Base-by-base conservation (phyloP, 2,888 invertebrate genomes). In the Luperina nickerlii region DNA sequence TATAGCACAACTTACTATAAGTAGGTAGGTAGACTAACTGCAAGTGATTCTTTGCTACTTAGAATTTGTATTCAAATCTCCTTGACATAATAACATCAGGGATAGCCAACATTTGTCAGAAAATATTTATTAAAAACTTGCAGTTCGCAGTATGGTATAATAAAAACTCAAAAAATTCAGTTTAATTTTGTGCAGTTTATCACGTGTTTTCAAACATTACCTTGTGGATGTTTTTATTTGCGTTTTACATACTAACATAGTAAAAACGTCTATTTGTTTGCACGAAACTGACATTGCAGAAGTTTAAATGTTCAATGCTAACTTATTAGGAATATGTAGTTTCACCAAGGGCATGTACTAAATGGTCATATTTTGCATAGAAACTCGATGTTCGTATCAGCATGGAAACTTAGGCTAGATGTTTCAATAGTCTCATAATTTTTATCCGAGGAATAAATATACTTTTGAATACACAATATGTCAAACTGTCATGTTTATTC, bases 161-260 rank as follows among this genome's bases (percentile, higher is more conserved):
- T 71, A 79, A 66, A 79, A 75, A 63, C 9, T 20, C 57, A 13
- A 75, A 67, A 72, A 62, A 32, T 27, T 67, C 13, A 32, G 63
- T 38, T 45, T 66, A 82, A 82, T 83, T 60, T 83, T 75, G 79
- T 83, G 73, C 82, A 80, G 81, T 85, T 80, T 75, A 82, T 86
- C 82, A 86, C 82, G 79, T 83, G 74, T 84, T 85, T 82, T 77
- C 71, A 81, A 86, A 88, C 80, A 82, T 91, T 90, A 87, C 92
- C 90, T 91, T 91, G 91, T 89, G 60, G 71, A 86, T 90, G 89
- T 90, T 91, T 83, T 92, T 92, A 88, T 92, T 92, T 92, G 89
- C 89, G 84, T 88, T 89, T 90, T 86, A 90, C 88, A 89, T 88
- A 88, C 89, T 85, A 86, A 87, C 85, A 81, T 82, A 83, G 84